phyloP scores from a whole-genome alignment of 2,113 vertebrate genomes.

The Macrotis lagotis region DNA sequence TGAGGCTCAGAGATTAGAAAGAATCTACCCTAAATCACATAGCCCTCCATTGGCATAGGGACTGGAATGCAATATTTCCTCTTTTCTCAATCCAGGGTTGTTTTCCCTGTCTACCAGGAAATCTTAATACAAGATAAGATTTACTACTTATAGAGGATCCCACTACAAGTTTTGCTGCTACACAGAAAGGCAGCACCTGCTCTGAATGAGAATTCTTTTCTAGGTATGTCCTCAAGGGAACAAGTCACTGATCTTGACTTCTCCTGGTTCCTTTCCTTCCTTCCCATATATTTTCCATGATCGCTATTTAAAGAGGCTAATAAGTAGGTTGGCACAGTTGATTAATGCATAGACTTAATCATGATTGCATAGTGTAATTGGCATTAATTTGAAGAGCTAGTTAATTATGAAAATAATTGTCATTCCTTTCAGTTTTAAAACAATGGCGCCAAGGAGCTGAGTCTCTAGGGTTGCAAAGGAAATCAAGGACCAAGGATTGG shows the following conservation, averaged over 20 bases:
- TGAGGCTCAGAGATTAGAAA: neutral
- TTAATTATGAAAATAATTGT: slow-evolving; percentile 89
- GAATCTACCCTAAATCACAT: neutral
- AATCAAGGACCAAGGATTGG: neutral
- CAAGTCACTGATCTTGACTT: slow-evolving; percentile 48
- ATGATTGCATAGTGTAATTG: slow-evolving; percentile 87
- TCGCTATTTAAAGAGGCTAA: slow-evolving; percentile 87
- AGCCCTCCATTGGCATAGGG: neutral
- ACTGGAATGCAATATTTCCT: neutral
- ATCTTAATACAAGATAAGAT: neutral
- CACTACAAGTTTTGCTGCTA: neutral
- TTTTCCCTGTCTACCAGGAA: neutral
- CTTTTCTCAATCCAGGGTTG: neutral
- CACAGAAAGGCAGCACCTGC: neutral
- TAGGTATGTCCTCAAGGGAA: neutral
- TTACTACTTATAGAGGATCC: neutral
- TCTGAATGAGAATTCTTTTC: neutral
- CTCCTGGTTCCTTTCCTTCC: slow-evolving; percentile 68
- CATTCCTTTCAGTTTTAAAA: slow-evolving; percentile 82
- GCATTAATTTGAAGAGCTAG: slow-evolving; percentile 87
- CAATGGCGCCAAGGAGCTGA: slow-evolving; percentile 67
- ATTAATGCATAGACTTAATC: slow-evolving; percentile 89
- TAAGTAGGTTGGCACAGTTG: slow-evolving; percentile 84
- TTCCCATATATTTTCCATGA: slow-evolving; percentile 75
- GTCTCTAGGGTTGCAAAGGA: slow-evolving; percentile 35